phyloP scores from a whole-genome alignment of 1,140 invertebrate species.

The Drosophila subpulchrella region DNA sequence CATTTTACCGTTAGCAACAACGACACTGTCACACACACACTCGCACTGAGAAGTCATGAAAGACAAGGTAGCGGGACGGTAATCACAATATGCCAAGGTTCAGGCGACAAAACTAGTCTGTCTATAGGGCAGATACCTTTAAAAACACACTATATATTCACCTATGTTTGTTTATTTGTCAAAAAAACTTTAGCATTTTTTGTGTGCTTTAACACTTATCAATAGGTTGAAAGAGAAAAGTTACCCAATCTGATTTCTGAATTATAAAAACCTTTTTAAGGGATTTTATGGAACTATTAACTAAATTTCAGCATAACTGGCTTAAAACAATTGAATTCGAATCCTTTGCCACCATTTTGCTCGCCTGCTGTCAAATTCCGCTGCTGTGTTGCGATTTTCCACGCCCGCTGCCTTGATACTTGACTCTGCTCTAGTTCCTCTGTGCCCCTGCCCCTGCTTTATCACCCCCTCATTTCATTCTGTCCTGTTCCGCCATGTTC shows the following conservation, averaged over 20 bases:
- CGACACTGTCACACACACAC: slow-evolving; percentile 20
- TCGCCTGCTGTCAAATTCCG: slow-evolving; percentile 23
- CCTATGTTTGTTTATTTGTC: too few species aligned
- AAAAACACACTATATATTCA: neutral
- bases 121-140: neutral
- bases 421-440: slow-evolving; percentile 33
- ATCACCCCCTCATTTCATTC: neutral
- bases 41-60: neutral
- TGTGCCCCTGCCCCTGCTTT: neutral
- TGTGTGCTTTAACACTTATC: too few species aligned
- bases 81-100: slow-evolving; percentile 47
- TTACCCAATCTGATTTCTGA: too few species aligned
- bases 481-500: slow-evolving; percentile 6
- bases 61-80: slow-evolving; percentile 27
- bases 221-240: too few species aligned
- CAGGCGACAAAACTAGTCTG: slow-evolving; percentile 35
- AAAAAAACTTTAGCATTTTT: neutral
- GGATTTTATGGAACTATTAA: too few species aligned
- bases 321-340: too few species aligned
- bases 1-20: slow-evolving; percentile 8
- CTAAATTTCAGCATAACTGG: too few species aligned
- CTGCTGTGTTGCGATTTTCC: slow-evolving; percentile 38
- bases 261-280: too few species aligned
- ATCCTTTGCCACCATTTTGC: neutral
- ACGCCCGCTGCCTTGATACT: slow-evolving; percentile 35